Base-by-base conservation (phyloP, 2,888 invertebrate species). In the Hirtodrosophila cameraria region DNA sequence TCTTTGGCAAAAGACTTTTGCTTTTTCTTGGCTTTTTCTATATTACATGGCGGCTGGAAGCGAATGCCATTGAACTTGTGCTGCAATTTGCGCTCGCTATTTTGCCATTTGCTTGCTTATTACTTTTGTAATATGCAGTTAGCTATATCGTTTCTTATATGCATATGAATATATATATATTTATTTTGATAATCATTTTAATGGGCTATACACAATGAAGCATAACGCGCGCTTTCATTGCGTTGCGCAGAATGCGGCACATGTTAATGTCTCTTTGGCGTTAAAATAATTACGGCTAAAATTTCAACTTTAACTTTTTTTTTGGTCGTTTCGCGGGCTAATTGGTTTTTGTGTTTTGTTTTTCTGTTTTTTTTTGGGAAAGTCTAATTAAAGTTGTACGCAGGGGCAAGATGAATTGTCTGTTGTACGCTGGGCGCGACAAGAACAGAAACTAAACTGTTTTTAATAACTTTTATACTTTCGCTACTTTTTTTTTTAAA, bases 41-140 rank as follows among this genome's bases (percentile, higher is more conserved):
- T 76, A 67, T 86, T 83, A 86, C 78, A 86, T 86, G 74, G 63
- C 43, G 27, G 45, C 30, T 18, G 45, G 25, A 28, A 15, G 25
- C 41, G 50, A 70, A 66, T 88, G 88, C 86, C 88, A 88, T 87
- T 88, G 88, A 88, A 88, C 88, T 88, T 89, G 88, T 60, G 62
- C 64, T 57, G 79, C 64, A 69, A 71, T 80, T 83, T 71, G 68
- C 58, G 54, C 39, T 57, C 55, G 50, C 16, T 53, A 42, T 49
- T 39, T 54, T 60, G 13, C 31, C 28, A 45, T n/a, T 55, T 39
- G 35, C 9, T 42, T 36, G 23, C 54, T 28, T 38, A 52, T 25
- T 43, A 35, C 27, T 28, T 12, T 50, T 57, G 33, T 58, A 42
- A 62, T 43, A 58, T 57, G 53, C 62, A 53, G 38, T 30, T 61